These are phyloP conservation scores for Oreotrochilus melanogaster DNA, from an alignment of 2,113 vertebrate genomes.

Conservation along the genomic window DNA sequence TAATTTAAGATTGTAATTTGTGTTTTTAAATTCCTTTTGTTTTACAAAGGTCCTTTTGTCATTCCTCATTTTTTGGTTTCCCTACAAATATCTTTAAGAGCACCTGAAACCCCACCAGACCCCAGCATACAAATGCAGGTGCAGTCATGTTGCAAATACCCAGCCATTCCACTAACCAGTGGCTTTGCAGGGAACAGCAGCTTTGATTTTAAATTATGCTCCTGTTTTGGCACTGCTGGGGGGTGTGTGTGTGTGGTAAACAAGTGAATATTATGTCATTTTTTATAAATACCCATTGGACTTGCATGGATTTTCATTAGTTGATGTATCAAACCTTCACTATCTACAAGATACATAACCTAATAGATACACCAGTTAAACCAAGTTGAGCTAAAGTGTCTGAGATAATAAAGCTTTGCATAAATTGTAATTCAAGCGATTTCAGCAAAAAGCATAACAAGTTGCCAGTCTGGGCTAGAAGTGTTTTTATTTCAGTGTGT, in stretches of 20 bases:
- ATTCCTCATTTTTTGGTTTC: not conserved
- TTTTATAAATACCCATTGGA: not conserved
- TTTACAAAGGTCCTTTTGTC: not conserved
- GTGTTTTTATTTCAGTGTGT: slow-evolving; percentile 29
- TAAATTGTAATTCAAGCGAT: slow-evolving; percentile 32
- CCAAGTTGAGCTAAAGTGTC: not conserved
- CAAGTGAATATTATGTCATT: not conserved
- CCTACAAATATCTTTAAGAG: not conserved
- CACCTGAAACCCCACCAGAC: not conserved
- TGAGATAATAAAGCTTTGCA: slow-evolving; percentile 7
- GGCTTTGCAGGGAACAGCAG: not conserved
- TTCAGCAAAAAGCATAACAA: slow-evolving; percentile 37
- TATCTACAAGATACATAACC: not conserved
- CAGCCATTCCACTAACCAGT: not conserved
- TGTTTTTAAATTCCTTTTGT: too few relatives aligned
- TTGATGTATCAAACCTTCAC: not conserved
- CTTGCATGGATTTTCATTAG: not conserved
- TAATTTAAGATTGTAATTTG: not conserved
- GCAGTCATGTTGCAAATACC: not conserved
- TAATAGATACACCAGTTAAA: slow-evolving; percentile 36
- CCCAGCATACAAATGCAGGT: not conserved
- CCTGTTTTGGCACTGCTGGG: not conserved
- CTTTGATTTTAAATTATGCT: not conserved
- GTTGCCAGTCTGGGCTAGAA: slow-evolving; percentile 27
- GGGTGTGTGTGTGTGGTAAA: not conserved